Base-by-base conservation (phyloP, 2,888 invertebrate species). In the Drosophila aldrichi region DNA sequence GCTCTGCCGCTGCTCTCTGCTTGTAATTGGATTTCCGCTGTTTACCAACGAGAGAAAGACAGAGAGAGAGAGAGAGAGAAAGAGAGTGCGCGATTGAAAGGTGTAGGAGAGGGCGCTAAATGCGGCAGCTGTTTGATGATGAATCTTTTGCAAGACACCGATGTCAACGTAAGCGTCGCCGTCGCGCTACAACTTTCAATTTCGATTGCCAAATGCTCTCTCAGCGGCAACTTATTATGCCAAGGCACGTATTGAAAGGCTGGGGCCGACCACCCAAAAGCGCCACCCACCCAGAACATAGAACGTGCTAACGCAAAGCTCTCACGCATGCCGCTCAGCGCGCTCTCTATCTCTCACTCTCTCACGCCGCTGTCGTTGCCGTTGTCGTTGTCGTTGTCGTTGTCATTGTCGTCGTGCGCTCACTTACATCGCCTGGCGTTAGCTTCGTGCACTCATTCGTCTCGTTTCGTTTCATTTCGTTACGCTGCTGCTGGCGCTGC, bases 21-120 rank as follows among this genome's bases (percentile, higher is more conserved):
- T 74, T 82, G 84, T 84, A 84, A 84, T 84, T 89, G 87, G 81
- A 84, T 88, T 84, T 84, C 87, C 89, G 84, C 74, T 78, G 77
- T 86, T 87, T 76, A 87, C 64, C 51, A 65, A 66, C 74, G 41
- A 57, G 62, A 78, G n/a, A 52, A 44, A 9, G 48, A 12, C 49
- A 41, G 22, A 52, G 46, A 29, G 57, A 63, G 49, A 14, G 43
- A 57, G 55, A 36, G 29, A 14, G 20, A 32, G 38, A 38, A 40
- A 8, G 55, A 52, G 25, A 34, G 14, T 29, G 55, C 29, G 40
- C 40, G 56, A 44, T 38, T 51, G 58, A n/a, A n/a, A 16, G 54
- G 40, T 41, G 25, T 18, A 20, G 41, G 57, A 64, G 54, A 56
- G 56, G 16, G 20, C 32, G 25, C 48, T 40, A 75, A 58, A 56